Base-by-base conservation (phyloP, 2,797 vertebrate genomes). In the Melanotaenia nigrans region DNA sequence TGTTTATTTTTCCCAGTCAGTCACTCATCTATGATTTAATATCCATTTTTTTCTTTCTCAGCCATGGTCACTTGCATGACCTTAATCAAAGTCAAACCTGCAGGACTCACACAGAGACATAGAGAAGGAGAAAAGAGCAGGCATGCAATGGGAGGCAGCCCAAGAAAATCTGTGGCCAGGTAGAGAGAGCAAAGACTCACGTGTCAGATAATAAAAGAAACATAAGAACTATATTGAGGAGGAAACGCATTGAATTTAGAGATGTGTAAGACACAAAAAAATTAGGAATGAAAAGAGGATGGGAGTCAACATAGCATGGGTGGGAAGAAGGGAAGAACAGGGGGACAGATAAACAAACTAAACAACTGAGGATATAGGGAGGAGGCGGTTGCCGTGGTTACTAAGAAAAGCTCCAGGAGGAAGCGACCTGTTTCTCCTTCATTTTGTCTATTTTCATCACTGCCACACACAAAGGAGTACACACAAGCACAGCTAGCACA, bases 381-480 rank as follows among this genome's bases (percentile, higher is more conserved):
- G 87, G 86, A 90, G 81, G 84, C 35, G 65, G 92, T 92, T 91
- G 89, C 90, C 65, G 76, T 90, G 89, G 92, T 83, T 86, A 93
- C 84, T 78, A 73, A 87, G 75, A 90, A 90, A 89, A 77, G 69
- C 76, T 82, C 74, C 64, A 66, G 63, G 74, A 90, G 69, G 80
- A 87, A 86, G 80, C 63, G 63, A 88, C 82, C 87, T 89, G 85
- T 84, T 90, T 89, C 83, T 88, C 85, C 83, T 85, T 91, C 67
- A 61, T 87, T 90, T 83, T 77, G 73, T 89, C 79, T 89, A 80
- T 87, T 87, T 91, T 73, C 45, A 74, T 90, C 77, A 30, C 67
- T 0, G 13, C 69, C 64, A 60, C 73, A 66, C 56, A 59, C 55
- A 81, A 63, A 73, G 58, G 6, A 60, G 25, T 38, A 55, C 6